Base-by-base conservation (phyloP, 2,888 invertebrate genomes). In the Spodoptera picta region DNA sequence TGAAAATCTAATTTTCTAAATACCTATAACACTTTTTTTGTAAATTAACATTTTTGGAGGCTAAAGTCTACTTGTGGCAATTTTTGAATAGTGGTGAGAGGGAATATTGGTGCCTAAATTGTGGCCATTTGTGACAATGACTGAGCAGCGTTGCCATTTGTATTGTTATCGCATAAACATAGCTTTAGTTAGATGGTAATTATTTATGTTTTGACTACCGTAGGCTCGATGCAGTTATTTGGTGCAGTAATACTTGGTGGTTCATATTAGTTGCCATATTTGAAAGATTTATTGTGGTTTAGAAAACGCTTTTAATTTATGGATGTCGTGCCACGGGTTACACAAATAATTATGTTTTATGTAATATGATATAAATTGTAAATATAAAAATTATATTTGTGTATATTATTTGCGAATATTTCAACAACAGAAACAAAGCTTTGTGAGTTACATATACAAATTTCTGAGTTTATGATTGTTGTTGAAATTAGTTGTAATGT, bases 131-230 rank as follows among this genome's bases (percentile, higher is more conserved):
- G 65, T 70, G 75, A 68, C 59, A 55, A 65, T 60, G 77, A 77
- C 69, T 77, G 71, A 78, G 54, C 61, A 61, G 66, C 59, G 76
- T 69, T 78, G 76, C 76, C 76, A 79, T 79, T 61, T 56, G 69
- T 61, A 75, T 69, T 41, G 63, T 65, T 75, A 74, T 53, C 65
- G 59, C 57, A 73, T 73, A 77, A 69, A 57, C 47, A 0, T 77
- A 77, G 65, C 60, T 69, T 63, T 77, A 70, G 53, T 63, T 77
- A 70, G 53, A 58, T 62, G 47, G 66, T 72, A 72, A 63, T 75
- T 75, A 67, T 69, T 27, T 72, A 53, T 45, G 46, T 71, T 69
- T 52, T 61, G 51, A 60, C 52, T 11, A 31, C 41, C 53, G 43
- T 49, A 61, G 65, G 62, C 67, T 73, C 47, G 47, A 59, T 46